Evolutionary conservation across 2,113 vertebrate species (phyloP), one percentile per base, ranked within the genome.

Genomic region (Petrocephalus zakoni): DNA sequence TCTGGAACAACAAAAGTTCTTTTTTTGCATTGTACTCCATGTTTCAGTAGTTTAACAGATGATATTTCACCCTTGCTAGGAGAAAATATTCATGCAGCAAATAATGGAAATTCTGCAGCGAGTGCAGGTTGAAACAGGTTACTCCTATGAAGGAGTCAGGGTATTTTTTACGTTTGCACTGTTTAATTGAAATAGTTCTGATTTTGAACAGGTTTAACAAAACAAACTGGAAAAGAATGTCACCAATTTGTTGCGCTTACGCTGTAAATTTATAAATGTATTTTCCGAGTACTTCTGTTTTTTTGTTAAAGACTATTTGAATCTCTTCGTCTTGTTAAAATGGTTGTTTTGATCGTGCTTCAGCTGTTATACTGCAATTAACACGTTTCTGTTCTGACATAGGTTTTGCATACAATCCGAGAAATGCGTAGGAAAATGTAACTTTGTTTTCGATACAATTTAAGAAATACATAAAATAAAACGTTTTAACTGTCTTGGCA

Each of bases 311-410:
- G 56, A 90, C 81, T 78, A 61, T 90, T 91, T 88, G 84, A 91
- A 61, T 51, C 64, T 75, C 89, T 88, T 89, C 87, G 55, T 90
- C 68, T 25, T 90, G 85, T 92, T 93, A 15, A 21, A 49, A 75
- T 4, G 51, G 61, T 89, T 89, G 21, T 82, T 89, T 91, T 92
- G 88, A 75, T 85, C 92, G 86, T 92, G 92, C 91, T 92, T 91
- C 90, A 82, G 92, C 90, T 89, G 58, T 92, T 94, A 68, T 93
- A 92, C 94, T 95, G 91, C 94, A 92, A 95, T 95, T 95, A 94
- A 94, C 94, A 93, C 22, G 51, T 64, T 89, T 93, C 95, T 94
- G 58, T 95, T 95, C 94, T 94, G 94, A 92, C 91, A 89, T 92
- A 89, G 92, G 37, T 37, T 95, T 94, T 92, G 93, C 93, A 95